A percentile compares a stretch with the other conserved stretches of the same genome.
Conservation (phyloP, 1,140 invertebrate species). For the Microplitis demolitor region DNA sequence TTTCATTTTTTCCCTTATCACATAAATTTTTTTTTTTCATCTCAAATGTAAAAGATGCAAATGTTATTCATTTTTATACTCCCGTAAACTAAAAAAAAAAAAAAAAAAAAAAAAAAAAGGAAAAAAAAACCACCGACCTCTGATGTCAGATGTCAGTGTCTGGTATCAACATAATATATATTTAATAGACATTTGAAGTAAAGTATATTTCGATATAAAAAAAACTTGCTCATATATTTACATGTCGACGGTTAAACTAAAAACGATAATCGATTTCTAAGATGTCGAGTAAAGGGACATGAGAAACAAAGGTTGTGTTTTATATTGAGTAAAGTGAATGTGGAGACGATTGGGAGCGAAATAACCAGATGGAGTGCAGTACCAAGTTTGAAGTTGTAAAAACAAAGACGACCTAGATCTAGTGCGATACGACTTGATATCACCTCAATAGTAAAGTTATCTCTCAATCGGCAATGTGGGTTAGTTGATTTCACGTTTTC, state of each 20-base stretch:
- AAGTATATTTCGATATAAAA: constrained; percentile 8
- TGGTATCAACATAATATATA: background rate
- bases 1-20: background rate
- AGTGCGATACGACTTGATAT: constrained; percentile 19
- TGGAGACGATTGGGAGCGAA: background rate
- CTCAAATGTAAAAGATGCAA: too few relatives aligned
- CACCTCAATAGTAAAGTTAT: constrained; percentile 12
- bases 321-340: constrained; percentile 3
- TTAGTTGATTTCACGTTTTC: constrained; percentile 14
- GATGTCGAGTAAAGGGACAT: background rate
- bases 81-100: background rate
- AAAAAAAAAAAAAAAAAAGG: background rate
- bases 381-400: background rate
- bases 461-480: constrained; percentile 17
- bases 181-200: background rate
- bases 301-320: background rate
- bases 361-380: constrained; percentile 1
- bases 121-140: background rate
- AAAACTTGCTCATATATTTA: background rate
- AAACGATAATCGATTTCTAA: constrained; percentile 17
- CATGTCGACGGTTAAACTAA: constrained; percentile 4
- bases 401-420: constrained; percentile 22
- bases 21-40: background rate
- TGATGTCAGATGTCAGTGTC: background rate
- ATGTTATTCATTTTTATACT: background rate